Conservation (phyloP, 2,888 invertebrate species). For the Eubasilissa splendida region DNA sequence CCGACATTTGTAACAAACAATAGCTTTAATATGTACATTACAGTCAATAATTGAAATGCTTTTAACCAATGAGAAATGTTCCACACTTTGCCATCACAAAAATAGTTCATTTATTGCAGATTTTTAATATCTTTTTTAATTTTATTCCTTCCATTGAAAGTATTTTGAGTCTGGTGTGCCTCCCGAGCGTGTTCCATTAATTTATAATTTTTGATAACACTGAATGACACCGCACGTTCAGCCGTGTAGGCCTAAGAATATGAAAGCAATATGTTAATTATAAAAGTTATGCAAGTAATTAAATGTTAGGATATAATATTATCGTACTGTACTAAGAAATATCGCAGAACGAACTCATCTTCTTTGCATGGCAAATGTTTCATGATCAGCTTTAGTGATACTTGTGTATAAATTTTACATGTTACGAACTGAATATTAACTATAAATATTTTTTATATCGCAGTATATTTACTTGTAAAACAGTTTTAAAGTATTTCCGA, state of each 20-base stretch:
- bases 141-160: too few species aligned
- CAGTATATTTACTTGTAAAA: slow-evolving; percentile 33
- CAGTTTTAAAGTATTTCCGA: slow-evolving; percentile 19
- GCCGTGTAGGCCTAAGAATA: slow-evolving; percentile 8
- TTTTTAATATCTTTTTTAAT: too few species aligned
- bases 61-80: too few species aligned
- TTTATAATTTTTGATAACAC: slow-evolving; percentile 2
- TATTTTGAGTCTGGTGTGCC: not conserved
- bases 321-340: slow-evolving; percentile 4
- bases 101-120: too few species aligned
- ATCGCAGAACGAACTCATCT: slow-evolving; percentile 16
- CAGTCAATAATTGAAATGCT: too few species aligned
- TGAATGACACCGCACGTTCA: not conserved
- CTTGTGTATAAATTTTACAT: slow-evolving; percentile 39
- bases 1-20: too few species aligned
- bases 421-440: slow-evolving; percentile 38
- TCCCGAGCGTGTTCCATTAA: not conserved
- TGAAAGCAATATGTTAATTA: slow-evolving; percentile 4
- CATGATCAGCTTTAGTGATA: slow-evolving; percentile 29
- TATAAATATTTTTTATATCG: slow-evolving; percentile 39
- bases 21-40: too few species aligned
- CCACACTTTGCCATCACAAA: too few species aligned
- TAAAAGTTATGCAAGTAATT: slow-evolving; percentile 4
- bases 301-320: slow-evolving; percentile 12
- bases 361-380: slow-evolving; percentile 11